Conservation (phyloP, 2,888 invertebrate genomes). For the Yponomeuta cagnagella region DNA sequence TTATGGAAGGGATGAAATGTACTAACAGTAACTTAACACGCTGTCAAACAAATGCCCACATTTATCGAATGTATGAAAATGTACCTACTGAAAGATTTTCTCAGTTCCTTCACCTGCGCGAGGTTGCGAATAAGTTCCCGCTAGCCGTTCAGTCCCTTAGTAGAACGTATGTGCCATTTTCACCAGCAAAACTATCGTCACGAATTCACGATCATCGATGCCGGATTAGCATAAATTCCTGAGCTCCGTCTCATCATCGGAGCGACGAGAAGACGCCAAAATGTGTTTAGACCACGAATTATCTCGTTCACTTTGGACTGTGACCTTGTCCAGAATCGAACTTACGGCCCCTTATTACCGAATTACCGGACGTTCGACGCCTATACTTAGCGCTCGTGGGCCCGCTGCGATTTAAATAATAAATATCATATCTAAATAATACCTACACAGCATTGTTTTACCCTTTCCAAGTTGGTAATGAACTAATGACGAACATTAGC, state of each 20-base stretch:
- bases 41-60: no score
- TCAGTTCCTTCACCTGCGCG: no score
- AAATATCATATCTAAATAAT: conserved; percentile 74
- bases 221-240: not conserved
- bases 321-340: conserved; percentile 62
- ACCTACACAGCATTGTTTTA: conserved; percentile 59
- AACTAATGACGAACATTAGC: conserved; percentile 68
- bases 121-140: no score
- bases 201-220: not conserved
- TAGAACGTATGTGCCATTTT: not conserved
- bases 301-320: conserved; percentile 45
- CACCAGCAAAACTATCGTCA: not conserved
- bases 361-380: conserved; percentile 60
- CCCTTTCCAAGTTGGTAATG: conserved; percentile 49
- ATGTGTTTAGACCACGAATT: conserved; percentile 38
- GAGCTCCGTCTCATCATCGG: not conserved
- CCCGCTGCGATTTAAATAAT: conserved; percentile 66
- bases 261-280: conserved; percentile 3
- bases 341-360: conserved; percentile 68
- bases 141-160: no score
- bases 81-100: no score
- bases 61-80: no score
- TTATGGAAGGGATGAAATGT: no score
- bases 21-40: no score
- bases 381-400: conserved; percentile 64